Base-by-base conservation (phyloP, 2,113 vertebrate species). In the Chaetorhynchus papuensis region DNA sequence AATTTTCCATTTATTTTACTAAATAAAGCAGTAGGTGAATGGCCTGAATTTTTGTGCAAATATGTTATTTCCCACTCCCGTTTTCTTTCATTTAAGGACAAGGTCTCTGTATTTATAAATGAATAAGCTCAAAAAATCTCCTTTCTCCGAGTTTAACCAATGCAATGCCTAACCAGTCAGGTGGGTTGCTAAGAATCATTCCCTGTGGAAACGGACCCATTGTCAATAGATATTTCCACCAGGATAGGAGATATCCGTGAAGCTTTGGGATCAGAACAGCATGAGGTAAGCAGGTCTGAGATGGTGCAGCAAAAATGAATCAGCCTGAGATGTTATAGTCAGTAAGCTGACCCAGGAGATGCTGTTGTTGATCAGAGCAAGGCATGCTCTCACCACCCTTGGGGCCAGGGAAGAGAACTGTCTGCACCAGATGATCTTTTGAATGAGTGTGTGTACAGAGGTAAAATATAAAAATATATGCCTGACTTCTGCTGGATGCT, bases 21-120 rank as follows among this genome's bases (percentile, higher is more conserved):
- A 96, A 97, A 94, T 96, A 97, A 96, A 96, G 37, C 44, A 92
- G 37, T 82, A 93, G 72, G 21, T 79, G 21, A 83, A 75, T 82
- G 70, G 16, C 45, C n/a, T 87, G 45, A 90, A n/a, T 89, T 89
- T 93, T 92, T 33, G 70, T 75, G 37, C n/a, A 90, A 75, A 49
- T 12, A 56, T 13, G 1, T 59, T 60, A 66, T 90, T 94, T 94
- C 20, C 19, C 52, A 78, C 37, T 93, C 18, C 8, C 8, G 5
- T 7, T 49, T 10, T 35, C 61, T 90, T 90, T 86, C 64, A 71
- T 26, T 76, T 83, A 77, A 64, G n/a, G 41, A 64, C 28, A 63
- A 83, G 86, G 21, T 21, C 17, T 77, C 24, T 59, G 35, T 49
- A 57, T 88, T 92, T 89, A 31, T 87, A 30, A 65, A 11, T 60